Evolutionary conservation across 2,888 invertebrate species (phyloP), one percentile per base, ranked within the genome.

Genomic region (Morpho helenor): DNA sequence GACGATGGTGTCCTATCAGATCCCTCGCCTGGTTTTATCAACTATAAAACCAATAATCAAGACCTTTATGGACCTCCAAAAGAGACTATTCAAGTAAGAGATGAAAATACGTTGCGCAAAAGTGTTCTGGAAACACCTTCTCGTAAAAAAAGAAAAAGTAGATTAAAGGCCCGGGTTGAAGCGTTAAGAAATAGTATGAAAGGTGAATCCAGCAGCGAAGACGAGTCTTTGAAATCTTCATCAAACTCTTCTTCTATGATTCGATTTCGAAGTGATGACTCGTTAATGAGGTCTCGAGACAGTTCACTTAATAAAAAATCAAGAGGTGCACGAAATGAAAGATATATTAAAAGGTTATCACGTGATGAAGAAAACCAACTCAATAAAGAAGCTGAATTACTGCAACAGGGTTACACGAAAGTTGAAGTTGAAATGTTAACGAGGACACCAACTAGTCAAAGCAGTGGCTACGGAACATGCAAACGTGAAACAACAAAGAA

Each of bases 321-420:
- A 40, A 90, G 96, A 57, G 92, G 94, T 31, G 96, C 96, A 0
- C 91, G 96, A 69, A 96, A 96, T 55, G 96, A 96, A 76, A 91
- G 96, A 56, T 96, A 96, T 73, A 93, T 95, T 57, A 95, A 95
- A 73, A 91, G 96, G 56, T 80, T 95, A 66, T 95, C 94, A 9
- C 91, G 93, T 59, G 95, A 95, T 66, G 94, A 95, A 44, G 94
- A 94, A 72, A 84, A 87, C 61, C 87, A 89, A 66, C 73, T 91
- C 7, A 91, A 91, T 61, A 89, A 89, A 71, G 93, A 93, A 82
- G 89, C 91, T 23, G 90, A 91, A 68, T 67, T 91, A 59, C 68
- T 91, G 54, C 90, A 91, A 63, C 91, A 88, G 74, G 91, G 91
- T 43, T 90, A 82, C 75, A 91, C 84, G 62, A 92, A 82, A 72